Evolutionary conservation across 2,888 invertebrate species (phyloP), one percentile per base, ranked within the genome.

Genomic region (Eubasilissa splendida): DNA sequence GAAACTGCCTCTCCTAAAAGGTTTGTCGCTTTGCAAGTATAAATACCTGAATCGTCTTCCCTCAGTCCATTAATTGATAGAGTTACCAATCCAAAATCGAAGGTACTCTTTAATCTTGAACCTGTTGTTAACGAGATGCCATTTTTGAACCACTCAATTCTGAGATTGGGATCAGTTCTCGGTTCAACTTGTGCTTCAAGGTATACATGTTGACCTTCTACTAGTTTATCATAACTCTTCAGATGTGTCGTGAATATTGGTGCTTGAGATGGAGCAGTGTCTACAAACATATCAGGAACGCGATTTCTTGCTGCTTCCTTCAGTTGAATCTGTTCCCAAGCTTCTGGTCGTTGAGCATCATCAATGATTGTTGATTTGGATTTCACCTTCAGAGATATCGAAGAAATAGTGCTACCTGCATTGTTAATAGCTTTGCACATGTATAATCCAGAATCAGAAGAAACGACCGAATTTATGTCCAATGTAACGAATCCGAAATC

Each of bases 61-160:
- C 98, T 93, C 65, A 97, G 86, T 3, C 96, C 94, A 86, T 96
- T 96, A 82, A 98, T 95, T 14, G 97, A 96, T 52, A 98, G 89
- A 0, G 97, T 96, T 0, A 99, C 99, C 82, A 98, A 92, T 71
- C 99, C 99, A 88, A 99, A 99, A 87, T 99, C 99, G 86, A 99
- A 97, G 50, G 97, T 96, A 85, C 97, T 97, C 86, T 96, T 95
- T 83, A 98, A 92, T 85, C 99, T 93, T 56, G 98, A 95, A 84
- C 96, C 97, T 81, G 96, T 96, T 81, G 96, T 95, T 22, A 97
- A 90, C 0, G 96, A 92, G 68, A 95, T 89, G n/a, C 97, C 96
- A 87, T 97, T 97, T 87, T 97, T 97, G 88, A 95, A 97, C 97
- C 97, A 97, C 88, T 97, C 97, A 79, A 96, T 94, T 81, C 94